Evolutionary conservation across 1,140 invertebrate genomes (phyloP), one percentile per base, ranked within the genome.

Genomic region (Bombus waltoni): DNA sequence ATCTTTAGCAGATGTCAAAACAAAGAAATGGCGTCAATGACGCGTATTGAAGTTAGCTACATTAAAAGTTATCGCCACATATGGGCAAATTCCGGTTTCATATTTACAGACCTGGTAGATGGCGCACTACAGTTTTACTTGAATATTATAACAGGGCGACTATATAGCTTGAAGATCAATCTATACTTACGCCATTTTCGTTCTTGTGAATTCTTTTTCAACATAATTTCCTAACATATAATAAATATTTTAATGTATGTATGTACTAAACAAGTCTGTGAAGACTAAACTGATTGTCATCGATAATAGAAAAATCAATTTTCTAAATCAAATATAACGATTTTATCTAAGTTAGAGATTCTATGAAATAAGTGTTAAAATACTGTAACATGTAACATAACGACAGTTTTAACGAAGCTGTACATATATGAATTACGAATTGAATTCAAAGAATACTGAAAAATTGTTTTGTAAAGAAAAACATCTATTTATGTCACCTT

Each of bases 401-500:
- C 28, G 32, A 6, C 3, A 25, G 3, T 53, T 13, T 22, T 15
- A 6, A 40, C 28, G 35, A 47, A 79, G 25, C 32, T n/a, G n/a
- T 47, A 80, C 18, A 53, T 22, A 53, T 44, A 13, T 25, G n/a
- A 40, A 32, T 42, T 40, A 13, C 28, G n/a, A 47, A 40, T 38
- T 44, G 22, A 32, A 62, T 25, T 15, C n/a, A 62, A 71, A 66
- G 4, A 71, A 47, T 10, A 65, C 15, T 10, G 70, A 32, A 35
- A 65, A 66, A 40, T 66, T 3, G n/a, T 32, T 78, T 66, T 65
- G 3, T 72, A 42, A 47, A 59, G 44, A 85, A 15, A 40, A 70
- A 79, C 42, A 57, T 57, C 32, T 68, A 40, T 38, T 65, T 18
- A 28, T 53, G 53, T 89, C 71, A 91, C 92, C 92, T 92, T 87